These are phyloP conservation scores for Oscheius sp. DNA, from an alignment of 2,888 invertebrate genomes.

Conservation along the genomic window DNA sequence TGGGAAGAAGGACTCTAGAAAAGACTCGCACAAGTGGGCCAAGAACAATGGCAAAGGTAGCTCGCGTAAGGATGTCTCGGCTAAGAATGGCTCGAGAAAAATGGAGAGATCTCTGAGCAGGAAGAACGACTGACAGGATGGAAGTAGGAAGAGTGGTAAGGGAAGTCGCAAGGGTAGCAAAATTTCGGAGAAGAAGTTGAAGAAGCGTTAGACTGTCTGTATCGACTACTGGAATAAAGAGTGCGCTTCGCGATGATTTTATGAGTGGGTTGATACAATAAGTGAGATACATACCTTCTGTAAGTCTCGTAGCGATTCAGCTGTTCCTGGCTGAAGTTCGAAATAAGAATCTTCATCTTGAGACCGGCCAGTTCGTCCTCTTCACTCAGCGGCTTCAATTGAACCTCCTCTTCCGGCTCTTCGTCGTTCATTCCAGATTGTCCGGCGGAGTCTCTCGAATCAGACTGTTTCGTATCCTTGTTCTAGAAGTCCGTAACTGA, in stretches of 20 bases:
- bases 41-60: neutral
- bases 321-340: constrained; percentile 98
- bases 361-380: constrained; percentile 56
- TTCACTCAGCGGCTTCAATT: constrained; percentile 39
- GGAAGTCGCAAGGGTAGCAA: too few species aligned
- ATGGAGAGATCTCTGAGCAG: too few species aligned
- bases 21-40: neutral
- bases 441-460: neutral
- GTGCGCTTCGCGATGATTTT: neutral
- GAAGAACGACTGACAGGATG: too few species aligned
- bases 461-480: neutral
- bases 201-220: too few species aligned
- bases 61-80: too few species aligned
- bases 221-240: neutral
- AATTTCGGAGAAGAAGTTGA: too few species aligned
- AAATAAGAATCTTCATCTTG: constrained; percentile 83
- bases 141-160: too few species aligned
- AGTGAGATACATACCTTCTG: constrained; percentile 79
- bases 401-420: neutral
- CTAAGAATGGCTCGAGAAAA: too few species aligned
- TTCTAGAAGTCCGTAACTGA: constrained; percentile 3
- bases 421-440: neutral
- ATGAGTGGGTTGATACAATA: neutral
- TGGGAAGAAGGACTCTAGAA: too few species aligned
- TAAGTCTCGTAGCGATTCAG: constrained; percentile 98